These are phyloP conservation scores for Acleris sparsana DNA, from an alignment of 2,888 invertebrate genomes.

Conservation along the genomic window DNA sequence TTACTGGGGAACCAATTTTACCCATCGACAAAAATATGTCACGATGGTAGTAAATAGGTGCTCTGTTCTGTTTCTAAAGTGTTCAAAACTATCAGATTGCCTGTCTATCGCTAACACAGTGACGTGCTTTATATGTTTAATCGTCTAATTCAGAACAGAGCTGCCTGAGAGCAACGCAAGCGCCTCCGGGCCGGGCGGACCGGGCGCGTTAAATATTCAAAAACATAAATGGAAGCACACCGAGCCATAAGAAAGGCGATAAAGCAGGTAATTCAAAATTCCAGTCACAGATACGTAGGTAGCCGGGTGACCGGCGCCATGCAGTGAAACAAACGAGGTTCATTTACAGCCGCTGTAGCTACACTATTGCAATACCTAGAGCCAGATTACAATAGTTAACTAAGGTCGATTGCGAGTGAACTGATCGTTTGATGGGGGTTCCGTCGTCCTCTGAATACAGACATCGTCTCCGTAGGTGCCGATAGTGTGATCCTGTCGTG, in stretches of 20 bases:
- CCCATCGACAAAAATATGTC: neutral
- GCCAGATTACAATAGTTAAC: no score
- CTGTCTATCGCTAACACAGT: conserved; percentile 23
- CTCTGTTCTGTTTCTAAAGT: conserved; percentile 31
- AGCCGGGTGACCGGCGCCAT: conserved; percentile 53
- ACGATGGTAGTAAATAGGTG: conserved; percentile 6
- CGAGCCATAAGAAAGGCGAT: conserved; percentile 78
- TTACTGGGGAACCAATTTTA: no score
- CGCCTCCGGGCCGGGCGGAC: conserved; percentile 41
- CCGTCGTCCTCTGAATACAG: conserved; percentile 67
- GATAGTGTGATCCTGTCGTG: conserved; percentile 42
- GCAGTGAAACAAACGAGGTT: conserved; percentile 52
- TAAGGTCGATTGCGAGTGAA: conserved; percentile 11
- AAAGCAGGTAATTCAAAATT: conserved; percentile 78
- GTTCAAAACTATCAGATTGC: conserved; percentile 25
- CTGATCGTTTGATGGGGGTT: conserved; percentile 9
- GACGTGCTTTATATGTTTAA: conserved; percentile 23
- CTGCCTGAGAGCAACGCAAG: conserved; percentile 12
- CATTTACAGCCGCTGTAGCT: no score
- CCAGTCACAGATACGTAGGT: conserved; percentile 70
- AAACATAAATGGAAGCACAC: conserved; percentile 77
- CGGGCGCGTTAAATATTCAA: conserved; percentile 33
- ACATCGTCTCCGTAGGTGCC: conserved; percentile 48
- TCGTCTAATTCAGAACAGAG: conserved; percentile 28
- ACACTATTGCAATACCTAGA: no score